These are phyloP conservation scores for Oscheius sp. DNA, from an alignment of 2,888 invertebrate genomes.

Conservation along the genomic window DNA sequence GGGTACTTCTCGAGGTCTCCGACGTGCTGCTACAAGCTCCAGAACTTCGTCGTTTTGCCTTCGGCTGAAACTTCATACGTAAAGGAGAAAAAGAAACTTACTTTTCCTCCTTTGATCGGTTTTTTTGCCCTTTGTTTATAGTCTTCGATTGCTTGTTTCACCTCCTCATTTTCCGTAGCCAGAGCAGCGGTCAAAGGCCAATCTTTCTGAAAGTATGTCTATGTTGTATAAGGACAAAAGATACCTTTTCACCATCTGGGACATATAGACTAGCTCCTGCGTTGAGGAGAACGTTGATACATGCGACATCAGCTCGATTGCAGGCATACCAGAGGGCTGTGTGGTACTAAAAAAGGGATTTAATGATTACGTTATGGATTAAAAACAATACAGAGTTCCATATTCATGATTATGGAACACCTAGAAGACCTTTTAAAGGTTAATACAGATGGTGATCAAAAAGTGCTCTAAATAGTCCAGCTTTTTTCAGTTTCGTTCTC, in stretches of 20 bases:
- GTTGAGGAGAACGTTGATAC: neutral
- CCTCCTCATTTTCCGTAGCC: neutral
- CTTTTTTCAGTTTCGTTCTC: no score
- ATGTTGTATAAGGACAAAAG: neutral
- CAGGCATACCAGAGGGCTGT: constrained; percentile 13
- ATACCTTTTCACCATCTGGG: constrained; percentile 3
- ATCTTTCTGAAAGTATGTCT: neutral
- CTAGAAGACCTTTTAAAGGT: no score
- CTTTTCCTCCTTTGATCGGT: neutral
- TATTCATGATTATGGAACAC: no score
- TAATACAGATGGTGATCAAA: no score
- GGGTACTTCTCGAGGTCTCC: neutral
- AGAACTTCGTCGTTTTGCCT: neutral
- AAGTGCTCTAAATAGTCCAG: no score
- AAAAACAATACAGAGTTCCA: no score
- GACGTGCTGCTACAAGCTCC: neutral
- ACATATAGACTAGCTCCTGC: constrained; percentile 10
- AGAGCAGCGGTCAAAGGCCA: neutral
- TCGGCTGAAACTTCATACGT: neutral
- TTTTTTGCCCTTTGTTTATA: neutral
- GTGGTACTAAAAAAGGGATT: neutral
- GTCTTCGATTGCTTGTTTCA: no score
- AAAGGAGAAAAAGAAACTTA: neutral
- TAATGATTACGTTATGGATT: no score
- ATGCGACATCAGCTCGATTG: neutral